Conservation (phyloP, 2,888 invertebrate genomes). For the Heliconius sara region DNA sequence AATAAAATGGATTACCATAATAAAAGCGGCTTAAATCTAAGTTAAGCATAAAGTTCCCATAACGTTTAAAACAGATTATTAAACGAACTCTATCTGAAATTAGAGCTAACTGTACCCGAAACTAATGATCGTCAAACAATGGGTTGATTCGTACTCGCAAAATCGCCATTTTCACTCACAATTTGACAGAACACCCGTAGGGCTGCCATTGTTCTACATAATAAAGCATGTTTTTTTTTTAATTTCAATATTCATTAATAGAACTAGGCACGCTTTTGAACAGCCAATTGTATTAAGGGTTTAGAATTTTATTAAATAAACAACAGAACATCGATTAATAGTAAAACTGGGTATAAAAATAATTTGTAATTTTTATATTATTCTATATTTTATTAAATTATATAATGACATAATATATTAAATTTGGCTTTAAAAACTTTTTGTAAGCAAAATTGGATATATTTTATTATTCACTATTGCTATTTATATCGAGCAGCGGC, state of each 20-base stretch:
- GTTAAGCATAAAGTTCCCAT: constrained; percentile 29
- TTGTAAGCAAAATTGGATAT: background rate
- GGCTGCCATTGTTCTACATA: constrained; percentile 46
- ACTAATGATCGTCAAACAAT: constrained; percentile 52
- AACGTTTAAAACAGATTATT: constrained; percentile 34
- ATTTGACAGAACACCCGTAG: constrained; percentile 54
- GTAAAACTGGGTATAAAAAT: background rate
- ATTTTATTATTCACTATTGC: background rate
- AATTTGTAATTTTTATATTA: background rate
- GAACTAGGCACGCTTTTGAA: constrained; percentile 1
- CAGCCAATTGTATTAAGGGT: background rate
- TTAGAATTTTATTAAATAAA: background rate
- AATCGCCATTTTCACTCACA: constrained; percentile 58
- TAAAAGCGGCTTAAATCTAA: background rate
- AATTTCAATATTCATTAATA: constrained; percentile 12
- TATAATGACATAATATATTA: background rate
- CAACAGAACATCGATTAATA: background rate
- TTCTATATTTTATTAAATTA: background rate
- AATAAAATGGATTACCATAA: background rate
- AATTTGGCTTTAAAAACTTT: background rate
- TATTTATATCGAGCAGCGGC: constrained; percentile 13
- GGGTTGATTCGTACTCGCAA: constrained; percentile 40
- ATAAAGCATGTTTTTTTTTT: background rate
- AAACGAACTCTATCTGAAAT: constrained; percentile 36
- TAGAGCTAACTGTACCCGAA: constrained; percentile 46